Base-by-base conservation (phyloP, 2,797 vertebrate genomes). In the Coregonus suidteri region DNA sequence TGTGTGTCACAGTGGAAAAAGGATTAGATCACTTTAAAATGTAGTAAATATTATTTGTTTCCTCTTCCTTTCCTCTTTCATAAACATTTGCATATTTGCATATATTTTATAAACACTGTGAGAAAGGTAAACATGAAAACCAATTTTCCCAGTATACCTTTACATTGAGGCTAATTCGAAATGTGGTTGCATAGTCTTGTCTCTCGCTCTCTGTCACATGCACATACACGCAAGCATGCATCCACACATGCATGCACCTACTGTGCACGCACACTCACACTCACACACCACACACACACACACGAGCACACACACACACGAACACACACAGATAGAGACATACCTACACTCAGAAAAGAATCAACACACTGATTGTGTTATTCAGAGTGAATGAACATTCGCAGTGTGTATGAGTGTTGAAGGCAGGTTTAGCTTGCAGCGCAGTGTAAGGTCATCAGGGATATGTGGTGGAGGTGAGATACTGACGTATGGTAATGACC, bases 401-500 rank as follows among this genome's bases (percentile, higher is more conserved):
- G 3, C 11, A 34, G 51, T 31, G 51, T 14, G 51, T 31, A 54
- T 51, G 51, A 72, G 51, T 72, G 13, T 53, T 20, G 13, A 31
- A 53, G 65, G 20, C 31, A 59, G 64, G 51, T 78, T 66, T 64
- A 25, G 56, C 65, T 76, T 62, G 69, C 35, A 18, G 59, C 35
- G 69, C n/a, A 64, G 37, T 69, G 67, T 77, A 67, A 68, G 73
- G 69, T 77, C 53, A 56, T 59, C 30, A 59, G 6, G 31, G 52
- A 18, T 52, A 31, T 53, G 51, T 41, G 35, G 54, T 13, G 16
- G 11, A 56, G 56, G 13, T 75, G 15, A 25, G 77, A 18, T 73
- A n/a, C 20, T 6, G 72, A 74, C 41, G 47, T 82, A 54, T 79
- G 51, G 53, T 81, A 81, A 79, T 81, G 77, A 74, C 67, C 77